Evolutionary conservation across 2,797 vertebrate genomes (phyloP), one percentile per base, ranked within the genome.

Genomic region (Cossypha polioptera): DNA sequence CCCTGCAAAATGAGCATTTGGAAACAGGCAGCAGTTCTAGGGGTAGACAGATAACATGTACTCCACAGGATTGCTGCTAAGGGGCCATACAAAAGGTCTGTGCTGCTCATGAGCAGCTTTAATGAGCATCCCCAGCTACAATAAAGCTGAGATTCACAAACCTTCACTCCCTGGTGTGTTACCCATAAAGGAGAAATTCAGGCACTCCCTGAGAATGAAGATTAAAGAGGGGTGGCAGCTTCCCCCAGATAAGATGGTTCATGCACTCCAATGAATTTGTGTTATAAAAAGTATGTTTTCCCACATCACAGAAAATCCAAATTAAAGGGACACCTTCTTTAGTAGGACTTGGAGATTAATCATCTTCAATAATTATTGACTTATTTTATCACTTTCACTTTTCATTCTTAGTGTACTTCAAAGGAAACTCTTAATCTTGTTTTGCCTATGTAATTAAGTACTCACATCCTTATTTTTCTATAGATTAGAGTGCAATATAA

Each of bases 121-220:
- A 24, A 35, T 25, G 26, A 82, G 31, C 36, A 40, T 10, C 24
- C 15, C 17, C 42, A 5, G 17, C 59, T 48, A 22, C 4, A 43
- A 2, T 29, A 68, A 62, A 84, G 26, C 57, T 53, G 53, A 84
- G 65, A 29, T 28, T 61, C 55, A 21, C 51, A 71, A 13, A n/a
- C 16, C 11, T 65, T 48, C 11, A 1, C 24, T 42, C 14, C 9
- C 7, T 2, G 1, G 2, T 9, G 1, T 15, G 4, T 16, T 66
- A 40, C 43, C 13, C 26, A 36, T 15, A 28, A 42, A 38, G 38
- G 26, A 55, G 57, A 71, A 62, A 50, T 40, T 43, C 26, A 40
- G 59, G 15, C 16, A 11, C 3, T 57, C 21, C 12, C 58, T 50
- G 50, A 26, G 15, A 81, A 26, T 26, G 7, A 58, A 21, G 13